Conservation (phyloP, 2,113 vertebrate genomes). For the Ageneiosus marmoratus region DNA sequence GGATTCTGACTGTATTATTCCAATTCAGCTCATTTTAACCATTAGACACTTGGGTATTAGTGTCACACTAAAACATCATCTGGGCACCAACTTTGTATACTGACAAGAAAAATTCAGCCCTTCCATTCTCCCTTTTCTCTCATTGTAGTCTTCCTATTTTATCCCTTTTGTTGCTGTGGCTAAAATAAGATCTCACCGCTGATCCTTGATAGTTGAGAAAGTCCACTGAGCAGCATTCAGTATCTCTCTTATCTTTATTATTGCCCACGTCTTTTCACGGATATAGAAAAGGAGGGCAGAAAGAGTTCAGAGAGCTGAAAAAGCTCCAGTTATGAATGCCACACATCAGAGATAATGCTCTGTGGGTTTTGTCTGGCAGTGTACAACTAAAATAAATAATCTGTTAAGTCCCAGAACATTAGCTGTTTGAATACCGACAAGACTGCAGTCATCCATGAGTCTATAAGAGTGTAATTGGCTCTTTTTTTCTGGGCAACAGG, state of each 20-base stretch:
- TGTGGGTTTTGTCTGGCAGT: not conserved
- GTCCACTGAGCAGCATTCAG: slow-evolving; percentile 14
- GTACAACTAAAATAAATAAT: slow-evolving; percentile 2
- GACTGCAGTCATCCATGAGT: not conserved
- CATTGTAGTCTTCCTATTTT: slow-evolving; percentile 4
- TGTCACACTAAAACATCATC: slow-evolving; percentile 29
- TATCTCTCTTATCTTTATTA: slow-evolving; percentile 12
- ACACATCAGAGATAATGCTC: not conserved
- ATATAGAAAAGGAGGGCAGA: slow-evolving; percentile 20
- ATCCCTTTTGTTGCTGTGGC: not conserved
- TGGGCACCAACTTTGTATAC: slow-evolving; percentile 16
- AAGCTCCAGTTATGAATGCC: not conserved
- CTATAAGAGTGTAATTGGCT: not conserved
- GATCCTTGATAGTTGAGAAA: slow-evolving; percentile 6
- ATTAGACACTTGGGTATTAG: slow-evolving; percentile 52
- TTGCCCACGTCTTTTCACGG: slow-evolving; percentile 25
- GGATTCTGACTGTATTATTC: slow-evolving; percentile 38
- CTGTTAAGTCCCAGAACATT: not conserved
- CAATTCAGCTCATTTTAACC: slow-evolving; percentile 51
- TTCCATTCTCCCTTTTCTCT: not conserved
- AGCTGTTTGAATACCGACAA: slow-evolving; percentile 10
- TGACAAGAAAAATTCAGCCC: slow-evolving; percentile 1
- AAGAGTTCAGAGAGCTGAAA: slow-evolving; percentile 30
- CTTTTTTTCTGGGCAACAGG: not conserved
- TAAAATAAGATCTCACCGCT: slow-evolving; percentile 16